Conservation (phyloP, 2,888 invertebrate species). For the Nephrotoma appendiculata region DNA sequence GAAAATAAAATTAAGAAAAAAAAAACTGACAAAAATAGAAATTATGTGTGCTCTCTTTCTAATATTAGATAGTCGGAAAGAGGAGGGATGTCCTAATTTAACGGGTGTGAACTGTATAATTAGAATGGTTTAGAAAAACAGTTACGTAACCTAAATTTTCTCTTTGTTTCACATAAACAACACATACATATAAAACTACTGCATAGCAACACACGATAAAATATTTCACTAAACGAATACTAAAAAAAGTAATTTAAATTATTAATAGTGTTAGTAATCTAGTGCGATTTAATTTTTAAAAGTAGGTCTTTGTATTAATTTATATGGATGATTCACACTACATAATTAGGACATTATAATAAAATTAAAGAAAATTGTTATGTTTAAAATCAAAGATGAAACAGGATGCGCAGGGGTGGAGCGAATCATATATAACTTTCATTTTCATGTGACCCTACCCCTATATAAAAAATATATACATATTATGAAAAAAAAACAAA, state of each 20-base stretch:
- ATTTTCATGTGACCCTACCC: background rate
- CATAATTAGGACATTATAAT: background rate
- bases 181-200: background rate
- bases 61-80: background rate
- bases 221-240: background rate
- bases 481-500: background rate
- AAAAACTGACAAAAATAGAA: background rate
- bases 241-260: background rate
- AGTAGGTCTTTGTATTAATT: background rate
- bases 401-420: background rate
- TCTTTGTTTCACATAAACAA: background rate
- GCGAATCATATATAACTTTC: background rate
- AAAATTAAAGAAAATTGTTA: background rate
- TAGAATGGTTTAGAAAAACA: background rate
- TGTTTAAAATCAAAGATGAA: background rate
- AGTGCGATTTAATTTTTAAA: background rate
- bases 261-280: background rate
- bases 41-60: background rate
- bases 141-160: background rate
- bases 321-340: background rate
- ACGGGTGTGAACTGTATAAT: background rate
- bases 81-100: background rate
- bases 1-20: background rate
- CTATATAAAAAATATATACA: background rate
- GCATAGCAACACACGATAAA: background rate